These are phyloP conservation scores for Falco peregrinus DNA, from an alignment of 2,797 vertebrate genomes.

Conservation along the genomic window DNA sequence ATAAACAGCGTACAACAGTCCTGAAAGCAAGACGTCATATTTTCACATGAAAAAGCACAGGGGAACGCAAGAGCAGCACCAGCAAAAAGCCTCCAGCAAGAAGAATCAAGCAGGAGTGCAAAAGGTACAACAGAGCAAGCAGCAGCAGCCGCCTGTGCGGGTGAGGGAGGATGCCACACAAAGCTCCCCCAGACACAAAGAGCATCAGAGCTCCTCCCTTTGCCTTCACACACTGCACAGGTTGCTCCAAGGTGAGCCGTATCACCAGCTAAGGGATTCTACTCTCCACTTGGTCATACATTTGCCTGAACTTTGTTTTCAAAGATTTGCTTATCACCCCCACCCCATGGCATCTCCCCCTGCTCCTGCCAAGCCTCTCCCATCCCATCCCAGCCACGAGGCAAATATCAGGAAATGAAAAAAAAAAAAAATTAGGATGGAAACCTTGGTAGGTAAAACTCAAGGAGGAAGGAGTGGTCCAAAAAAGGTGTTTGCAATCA, in stretches of 20 bases:
- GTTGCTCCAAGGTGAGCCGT: not conserved
- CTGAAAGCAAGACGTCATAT: not conserved
- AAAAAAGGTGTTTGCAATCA: not conserved
- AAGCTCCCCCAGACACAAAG: not conserved
- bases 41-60: not conserved
- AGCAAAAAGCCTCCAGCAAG: not conserved
- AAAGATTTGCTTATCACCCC: not conserved
- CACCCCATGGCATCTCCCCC: not conserved
- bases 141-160: rapidly evolving
- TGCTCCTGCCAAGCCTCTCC: not conserved
- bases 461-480: not conserved
- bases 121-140: not conserved
- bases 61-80: not conserved
- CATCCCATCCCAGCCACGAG: not conserved
- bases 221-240: not conserved
- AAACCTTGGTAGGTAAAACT: not conserved
- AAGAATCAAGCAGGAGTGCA: not conserved
- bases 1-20: rapidly evolving
- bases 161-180: not conserved
- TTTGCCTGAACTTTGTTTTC: constrained; percentile 31
- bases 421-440: not conserved
- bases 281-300: not conserved
- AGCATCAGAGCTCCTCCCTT: not conserved
- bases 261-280: not conserved
- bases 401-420: not conserved